These are phyloP conservation scores for Sebastes umbrosus DNA, from an alignment of 2,797 vertebrate species.

Conservation along the genomic window DNA sequence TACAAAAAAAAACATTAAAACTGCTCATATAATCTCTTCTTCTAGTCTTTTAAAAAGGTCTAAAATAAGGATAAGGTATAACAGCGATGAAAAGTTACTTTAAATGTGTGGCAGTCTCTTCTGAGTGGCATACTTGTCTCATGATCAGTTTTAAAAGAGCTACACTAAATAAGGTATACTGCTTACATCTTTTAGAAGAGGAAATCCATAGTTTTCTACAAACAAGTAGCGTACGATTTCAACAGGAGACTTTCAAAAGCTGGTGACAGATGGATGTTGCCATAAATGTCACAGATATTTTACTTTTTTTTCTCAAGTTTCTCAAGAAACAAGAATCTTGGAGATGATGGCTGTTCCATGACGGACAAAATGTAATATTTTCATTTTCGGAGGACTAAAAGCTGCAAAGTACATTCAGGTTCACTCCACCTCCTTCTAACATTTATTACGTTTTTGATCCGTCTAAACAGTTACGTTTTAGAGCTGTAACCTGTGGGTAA, in stretches of 20 bases:
- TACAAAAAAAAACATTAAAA: slow-evolving; percentile 34
- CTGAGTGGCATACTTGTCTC: neutral
- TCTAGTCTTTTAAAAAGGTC: neutral
- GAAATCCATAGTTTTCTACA: neutral
- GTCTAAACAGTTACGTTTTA: neutral
- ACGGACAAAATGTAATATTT: slow-evolving; percentile 5
- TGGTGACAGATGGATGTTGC: neutral
- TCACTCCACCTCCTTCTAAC: neutral
- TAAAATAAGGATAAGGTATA: slow-evolving; percentile 7
- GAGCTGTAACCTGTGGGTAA: neutral
- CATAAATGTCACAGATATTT: slow-evolving; percentile 1
- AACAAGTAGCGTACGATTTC: neutral
- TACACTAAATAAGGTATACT: slow-evolving; percentile 6
- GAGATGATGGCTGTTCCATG: neutral
- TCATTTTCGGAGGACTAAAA: slow-evolving; percentile 6
- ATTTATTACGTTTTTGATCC: neutral
- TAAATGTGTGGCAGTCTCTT: slow-evolving; percentile 11
- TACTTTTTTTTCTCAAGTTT: neutral
- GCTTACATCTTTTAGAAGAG: neutral
- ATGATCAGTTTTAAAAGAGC: slow-evolving; percentile 11
- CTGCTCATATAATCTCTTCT: neutral
- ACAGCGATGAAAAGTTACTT: neutral
- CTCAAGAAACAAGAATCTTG: neutral
- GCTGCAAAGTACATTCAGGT: slow-evolving; percentile 27
- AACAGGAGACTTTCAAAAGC: neutral